Conservation (phyloP, 2,113 vertebrate genomes). For the Turnix velox region DNA sequence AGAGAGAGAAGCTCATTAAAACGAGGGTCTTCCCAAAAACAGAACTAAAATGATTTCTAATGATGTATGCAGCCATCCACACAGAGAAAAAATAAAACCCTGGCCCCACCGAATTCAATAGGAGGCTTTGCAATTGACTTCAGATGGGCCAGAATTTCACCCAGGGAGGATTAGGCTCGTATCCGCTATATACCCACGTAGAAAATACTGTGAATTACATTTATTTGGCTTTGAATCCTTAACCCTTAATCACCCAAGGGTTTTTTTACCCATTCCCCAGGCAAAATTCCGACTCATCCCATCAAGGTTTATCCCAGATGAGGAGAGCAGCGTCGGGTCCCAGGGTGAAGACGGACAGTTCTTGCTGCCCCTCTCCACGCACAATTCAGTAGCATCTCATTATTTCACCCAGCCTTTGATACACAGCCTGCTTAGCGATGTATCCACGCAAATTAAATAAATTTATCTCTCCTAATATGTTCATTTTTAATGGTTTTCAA, state of each 20-base stretch:
- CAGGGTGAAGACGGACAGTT: not conserved
- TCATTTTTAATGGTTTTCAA: conserved; percentile 85
- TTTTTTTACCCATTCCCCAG: not conserved
- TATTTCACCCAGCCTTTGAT: conserved; percentile 56
- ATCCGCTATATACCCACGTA: conserved; percentile 13
- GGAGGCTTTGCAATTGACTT: conserved; percentile 61
- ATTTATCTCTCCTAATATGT: conserved; percentile 80
- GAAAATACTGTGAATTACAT: conserved; percentile 43
- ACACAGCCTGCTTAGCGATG: conserved; percentile 55
- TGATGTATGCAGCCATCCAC: conserved; percentile 35
- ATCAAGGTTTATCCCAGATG: not conserved
- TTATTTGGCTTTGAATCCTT: conserved; percentile 28
- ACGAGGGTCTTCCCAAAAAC: conserved; percentile 29
- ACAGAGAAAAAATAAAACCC: conserved; percentile 45
- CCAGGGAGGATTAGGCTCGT: conserved; percentile 34
- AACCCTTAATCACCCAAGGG: conserved; percentile 31
- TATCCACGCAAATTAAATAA: conserved; percentile 76
- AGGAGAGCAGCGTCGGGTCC: not conserved
- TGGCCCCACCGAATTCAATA: conserved; percentile 60
- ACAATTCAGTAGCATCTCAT: conserved; percentile 60
- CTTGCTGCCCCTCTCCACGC: conserved; percentile 43
- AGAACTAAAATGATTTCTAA: conserved; percentile 27
- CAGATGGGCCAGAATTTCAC: conserved; percentile 59
- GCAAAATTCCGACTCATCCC: not conserved
- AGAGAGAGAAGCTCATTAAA: conserved; percentile 36